These are phyloP conservation scores for Maccullochella peelii DNA, from an alignment of 2,113 vertebrate species.

Conservation along the genomic window DNA sequence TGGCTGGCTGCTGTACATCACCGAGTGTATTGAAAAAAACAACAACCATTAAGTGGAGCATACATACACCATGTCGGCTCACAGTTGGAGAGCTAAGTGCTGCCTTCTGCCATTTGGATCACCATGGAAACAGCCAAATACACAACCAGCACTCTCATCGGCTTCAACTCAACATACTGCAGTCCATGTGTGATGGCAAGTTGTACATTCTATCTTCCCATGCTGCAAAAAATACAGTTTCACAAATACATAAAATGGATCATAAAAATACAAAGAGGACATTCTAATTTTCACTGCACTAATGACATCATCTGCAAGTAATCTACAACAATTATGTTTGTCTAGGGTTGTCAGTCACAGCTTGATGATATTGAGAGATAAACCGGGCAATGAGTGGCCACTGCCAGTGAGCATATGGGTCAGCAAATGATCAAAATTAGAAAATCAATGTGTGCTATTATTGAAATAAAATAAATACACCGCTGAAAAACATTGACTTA, in stretches of 20 bases:
- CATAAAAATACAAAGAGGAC: not conserved
- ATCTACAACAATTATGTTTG: not conserved
- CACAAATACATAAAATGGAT: not conserved
- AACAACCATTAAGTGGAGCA: constrained; percentile 44
- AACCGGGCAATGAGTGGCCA: not conserved
- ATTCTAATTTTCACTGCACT: not conserved
- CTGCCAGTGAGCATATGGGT: not conserved
- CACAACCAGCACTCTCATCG: constrained; percentile 71
- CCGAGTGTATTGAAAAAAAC: not conserved
- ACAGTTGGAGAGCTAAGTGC: constrained; percentile 69
- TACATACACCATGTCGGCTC: constrained; percentile 71
- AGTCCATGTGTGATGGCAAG: constrained; percentile 34
- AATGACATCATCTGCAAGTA: not conserved
- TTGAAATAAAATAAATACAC: not conserved
- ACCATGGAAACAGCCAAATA: constrained; percentile 83
- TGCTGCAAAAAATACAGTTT: not conserved
- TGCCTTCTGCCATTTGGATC: constrained; percentile 79
- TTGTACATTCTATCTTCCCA: not conserved
- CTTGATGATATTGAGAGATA: not conserved
- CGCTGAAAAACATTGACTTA: not conserved
- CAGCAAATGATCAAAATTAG: not conserved
- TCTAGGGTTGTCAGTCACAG: not conserved
- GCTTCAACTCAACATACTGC: constrained; percentile 48
- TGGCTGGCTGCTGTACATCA: constrained; percentile 55
- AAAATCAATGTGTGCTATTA: not conserved